Conservation (phyloP, 2,113 vertebrate species). For the Ophthalmolycus amberensis region DNA sequence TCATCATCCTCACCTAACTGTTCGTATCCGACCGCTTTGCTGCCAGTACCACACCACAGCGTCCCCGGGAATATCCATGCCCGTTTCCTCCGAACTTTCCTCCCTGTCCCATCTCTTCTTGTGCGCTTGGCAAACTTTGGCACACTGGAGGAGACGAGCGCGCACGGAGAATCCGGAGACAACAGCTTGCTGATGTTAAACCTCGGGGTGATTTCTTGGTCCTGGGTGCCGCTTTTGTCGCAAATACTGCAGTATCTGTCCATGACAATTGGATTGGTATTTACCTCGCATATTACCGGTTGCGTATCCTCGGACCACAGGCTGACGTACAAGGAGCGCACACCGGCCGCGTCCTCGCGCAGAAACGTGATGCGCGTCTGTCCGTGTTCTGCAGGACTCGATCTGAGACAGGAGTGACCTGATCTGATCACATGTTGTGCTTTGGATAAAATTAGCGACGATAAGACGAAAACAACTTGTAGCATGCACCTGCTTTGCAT, state of each 20-base stretch:
- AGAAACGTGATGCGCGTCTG: constrained; percentile 61
- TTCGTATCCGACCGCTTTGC: constrained; percentile 80
- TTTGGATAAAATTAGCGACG: constrained; percentile 9
- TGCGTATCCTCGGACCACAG: constrained; percentile 74
- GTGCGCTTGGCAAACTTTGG: background rate
- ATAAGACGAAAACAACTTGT: constrained; percentile 25
- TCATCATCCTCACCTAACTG: constrained; percentile 85
- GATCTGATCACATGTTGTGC: constrained; percentile 13
- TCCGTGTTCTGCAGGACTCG: background rate
- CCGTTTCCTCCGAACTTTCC: constrained; percentile 72
- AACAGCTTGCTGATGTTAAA: constrained; percentile 57
- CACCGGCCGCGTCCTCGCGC: constrained; percentile 24
- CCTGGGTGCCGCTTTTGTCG: background rate
- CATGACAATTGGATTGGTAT: constrained; percentile 16
- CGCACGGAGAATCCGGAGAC: constrained; percentile 58
- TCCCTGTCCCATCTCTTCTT: background rate
- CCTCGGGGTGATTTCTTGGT: background rate
- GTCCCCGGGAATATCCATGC: constrained; percentile 90
- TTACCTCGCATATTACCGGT: constrained; percentile 70
- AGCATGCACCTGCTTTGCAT: constrained; percentile 46
- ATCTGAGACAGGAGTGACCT: constrained; percentile 69
- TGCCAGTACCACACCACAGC: constrained; percentile 90
- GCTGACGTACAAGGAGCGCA: constrained; percentile 69
- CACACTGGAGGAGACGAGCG: background rate
- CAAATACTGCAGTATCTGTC: constrained; percentile 73